Percentiles rank a stretch among this genome's conserved stretches.
Conservation (phyloP, 2,888 invertebrate genomes). For the Xestia ashworthii region DNA sequence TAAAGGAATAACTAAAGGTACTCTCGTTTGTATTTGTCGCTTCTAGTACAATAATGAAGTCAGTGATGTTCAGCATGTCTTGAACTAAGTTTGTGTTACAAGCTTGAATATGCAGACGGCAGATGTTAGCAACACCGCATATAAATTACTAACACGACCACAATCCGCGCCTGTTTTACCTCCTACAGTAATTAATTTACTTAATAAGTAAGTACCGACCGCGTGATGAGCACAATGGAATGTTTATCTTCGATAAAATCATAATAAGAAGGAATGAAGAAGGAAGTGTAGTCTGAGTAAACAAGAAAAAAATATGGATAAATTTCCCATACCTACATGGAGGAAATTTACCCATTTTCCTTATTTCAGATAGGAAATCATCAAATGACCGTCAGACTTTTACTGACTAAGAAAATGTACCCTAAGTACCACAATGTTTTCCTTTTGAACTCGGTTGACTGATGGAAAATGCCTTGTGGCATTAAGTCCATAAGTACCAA, state of each 20-base stretch:
- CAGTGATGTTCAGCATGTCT: slow-evolving; percentile 62
- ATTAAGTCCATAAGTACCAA: neutral
- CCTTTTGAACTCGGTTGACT: too few species aligned
- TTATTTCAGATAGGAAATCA: too few species aligned
- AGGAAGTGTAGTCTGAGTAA: neutral
- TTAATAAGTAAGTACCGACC: slow-evolving; percentile 28
- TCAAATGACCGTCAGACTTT: too few species aligned
- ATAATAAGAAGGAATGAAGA: neutral
- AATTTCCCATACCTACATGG: too few species aligned
- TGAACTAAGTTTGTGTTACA: slow-evolving; percentile 76
- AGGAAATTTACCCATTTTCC: too few species aligned
- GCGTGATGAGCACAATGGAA: slow-evolving; percentile 5
- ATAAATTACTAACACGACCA: slow-evolving; percentile 77
- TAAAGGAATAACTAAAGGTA: neutral
- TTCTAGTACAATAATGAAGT: slow-evolving; percentile 47
- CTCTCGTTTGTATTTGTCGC: neutral
- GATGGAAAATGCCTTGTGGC: too few species aligned
- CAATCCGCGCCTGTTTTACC: slow-evolving; percentile 67
- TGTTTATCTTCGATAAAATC: slow-evolving; percentile 1
- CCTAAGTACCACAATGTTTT: too few species aligned
- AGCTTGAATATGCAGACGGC: slow-evolving; percentile 79
- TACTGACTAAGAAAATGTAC: too few species aligned
- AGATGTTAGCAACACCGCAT: slow-evolving; percentile 77
- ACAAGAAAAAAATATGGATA: neutral
- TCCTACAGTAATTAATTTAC: slow-evolving; percentile 59